Evolutionary conservation across 2,797 vertebrate species (phyloP).

Genomic region (Hephaestus fuliginosus): DNA sequence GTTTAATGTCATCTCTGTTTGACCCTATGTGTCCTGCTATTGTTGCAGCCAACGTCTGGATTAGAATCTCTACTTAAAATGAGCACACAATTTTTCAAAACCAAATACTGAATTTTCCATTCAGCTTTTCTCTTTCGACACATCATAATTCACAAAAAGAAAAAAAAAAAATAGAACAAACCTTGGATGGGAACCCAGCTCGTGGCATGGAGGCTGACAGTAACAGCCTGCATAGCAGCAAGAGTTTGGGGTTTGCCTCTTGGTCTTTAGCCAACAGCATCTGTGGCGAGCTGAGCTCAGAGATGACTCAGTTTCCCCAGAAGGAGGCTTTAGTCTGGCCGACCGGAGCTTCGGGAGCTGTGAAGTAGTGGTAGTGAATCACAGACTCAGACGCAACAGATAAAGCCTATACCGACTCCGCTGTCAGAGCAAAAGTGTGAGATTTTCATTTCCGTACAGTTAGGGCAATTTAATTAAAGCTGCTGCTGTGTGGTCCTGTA

Average conservation of each 20-base stretch:
- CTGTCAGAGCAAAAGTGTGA: slow-evolving; percentile 24
- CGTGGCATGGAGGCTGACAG: slow-evolving; percentile 40
- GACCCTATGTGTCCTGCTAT: too few species aligned
- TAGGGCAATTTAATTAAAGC: slow-evolving; percentile 59
- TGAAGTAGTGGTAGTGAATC: slow-evolving; percentile 37
- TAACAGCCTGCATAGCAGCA: slow-evolving; percentile 46
- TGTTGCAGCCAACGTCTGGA: not conserved
- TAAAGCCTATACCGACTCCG: slow-evolving; percentile 17
- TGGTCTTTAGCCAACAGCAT: slow-evolving; percentile 59
- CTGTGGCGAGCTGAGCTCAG: slow-evolving; percentile 52
- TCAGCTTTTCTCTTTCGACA: slow-evolving; percentile 25
- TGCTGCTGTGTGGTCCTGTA: slow-evolving; percentile 60
- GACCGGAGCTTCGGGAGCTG: slow-evolving; percentile 29
- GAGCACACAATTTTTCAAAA: slow-evolving; percentile 7
- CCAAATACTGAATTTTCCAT: slow-evolving; percentile 26
- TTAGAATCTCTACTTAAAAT: not conserved
- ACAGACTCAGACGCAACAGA: slow-evolving; percentile 18
- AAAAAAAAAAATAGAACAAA: not conserved
- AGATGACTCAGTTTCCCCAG: slow-evolving; percentile 67
- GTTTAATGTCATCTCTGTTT: too few species aligned
- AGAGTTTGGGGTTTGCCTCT: slow-evolving; percentile 62
- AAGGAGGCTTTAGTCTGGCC: slow-evolving; percentile 45
- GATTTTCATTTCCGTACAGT: slow-evolving; percentile 43
- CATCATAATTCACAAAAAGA: slow-evolving; percentile 15
- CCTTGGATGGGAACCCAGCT: slow-evolving; percentile 27